phyloP scores from a whole-genome alignment of 2,797 vertebrate species.

The Hybognathus amarus region DNA sequence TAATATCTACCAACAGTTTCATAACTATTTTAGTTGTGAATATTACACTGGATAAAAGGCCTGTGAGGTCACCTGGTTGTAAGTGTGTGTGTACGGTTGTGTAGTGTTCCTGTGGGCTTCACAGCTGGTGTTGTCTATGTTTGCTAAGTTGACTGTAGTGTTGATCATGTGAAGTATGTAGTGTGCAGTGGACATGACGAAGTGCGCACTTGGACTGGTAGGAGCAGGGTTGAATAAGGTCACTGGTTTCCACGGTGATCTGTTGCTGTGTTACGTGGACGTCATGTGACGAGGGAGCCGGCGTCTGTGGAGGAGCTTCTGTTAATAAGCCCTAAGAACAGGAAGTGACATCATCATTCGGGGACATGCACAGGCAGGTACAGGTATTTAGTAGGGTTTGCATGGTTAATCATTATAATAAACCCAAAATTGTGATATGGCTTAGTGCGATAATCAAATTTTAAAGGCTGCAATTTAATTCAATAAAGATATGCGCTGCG shows the following conservation, averaged over 20 bases:
- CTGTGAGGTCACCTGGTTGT: neutral
- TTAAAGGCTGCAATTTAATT: neutral
- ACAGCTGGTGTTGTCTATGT: neutral
- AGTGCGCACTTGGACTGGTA: slow-evolving; percentile 95
- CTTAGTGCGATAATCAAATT: no score
- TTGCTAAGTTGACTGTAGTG: neutral
- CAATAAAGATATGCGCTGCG: neutral
- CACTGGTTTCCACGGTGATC: slow-evolving; percentile 91
- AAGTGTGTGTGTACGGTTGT: neutral
- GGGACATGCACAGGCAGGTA: neutral
- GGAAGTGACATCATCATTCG: slow-evolving; percentile 9
- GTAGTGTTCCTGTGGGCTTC: neutral
- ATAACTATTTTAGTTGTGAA: neutral
- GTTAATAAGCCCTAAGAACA: slow-evolving; percentile 89
- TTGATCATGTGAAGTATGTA: neutral
- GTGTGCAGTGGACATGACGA: neutral
- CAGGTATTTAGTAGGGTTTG: neutral
- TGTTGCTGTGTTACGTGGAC: slow-evolving; percentile 93
- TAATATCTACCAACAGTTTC: neutral
- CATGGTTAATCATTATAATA: neutral
- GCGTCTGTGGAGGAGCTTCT: slow-evolving; percentile 88
- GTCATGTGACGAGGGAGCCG: slow-evolving; percentile 95
- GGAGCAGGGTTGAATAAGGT: slow-evolving; percentile 92
- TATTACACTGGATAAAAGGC: neutral
- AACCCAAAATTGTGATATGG: neutral